Evolutionary conservation across 2,113 vertebrate genomes (phyloP).

Genomic region (Puffinus mauretanicus): DNA sequence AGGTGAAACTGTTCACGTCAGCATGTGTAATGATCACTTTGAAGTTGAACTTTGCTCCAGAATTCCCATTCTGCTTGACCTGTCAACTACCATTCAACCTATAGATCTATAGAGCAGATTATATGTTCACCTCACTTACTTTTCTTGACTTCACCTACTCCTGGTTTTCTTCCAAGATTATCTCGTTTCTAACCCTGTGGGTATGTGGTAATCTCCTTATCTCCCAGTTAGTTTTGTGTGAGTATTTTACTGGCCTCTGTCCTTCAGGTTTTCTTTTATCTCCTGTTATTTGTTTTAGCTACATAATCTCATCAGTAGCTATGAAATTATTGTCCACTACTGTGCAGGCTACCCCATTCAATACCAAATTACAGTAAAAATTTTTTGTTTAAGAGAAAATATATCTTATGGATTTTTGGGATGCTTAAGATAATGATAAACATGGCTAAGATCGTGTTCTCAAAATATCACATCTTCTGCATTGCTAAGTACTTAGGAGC

Average conservation of each 20-base stretch:
- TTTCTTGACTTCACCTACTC: background rate
- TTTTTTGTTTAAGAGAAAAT: background rate
- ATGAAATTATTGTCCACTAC: background rate
- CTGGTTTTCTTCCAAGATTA: background rate
- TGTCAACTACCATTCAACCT: background rate
- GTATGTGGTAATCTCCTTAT: background rate
- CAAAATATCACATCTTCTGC: background rate
- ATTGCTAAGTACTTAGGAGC: background rate
- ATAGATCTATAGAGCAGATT: background rate
- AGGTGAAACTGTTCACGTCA: background rate
- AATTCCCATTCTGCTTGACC: background rate
- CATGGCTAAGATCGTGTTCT: background rate
- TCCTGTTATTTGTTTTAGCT: background rate
- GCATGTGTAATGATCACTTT: background rate
- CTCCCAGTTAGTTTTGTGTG: background rate
- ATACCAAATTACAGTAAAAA: background rate
- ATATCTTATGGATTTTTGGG: accelerated
- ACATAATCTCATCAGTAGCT: background rate
- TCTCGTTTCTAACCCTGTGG: background rate
- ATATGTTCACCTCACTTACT: background rate
- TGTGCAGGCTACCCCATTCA: background rate
- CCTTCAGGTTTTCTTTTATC: background rate
- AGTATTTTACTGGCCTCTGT: background rate
- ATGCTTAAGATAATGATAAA: background rate
- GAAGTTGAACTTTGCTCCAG: background rate